Conservation (phyloP, 35 echinoderm and acorn worm genomes). For the Anneissia japonica region DNA sequence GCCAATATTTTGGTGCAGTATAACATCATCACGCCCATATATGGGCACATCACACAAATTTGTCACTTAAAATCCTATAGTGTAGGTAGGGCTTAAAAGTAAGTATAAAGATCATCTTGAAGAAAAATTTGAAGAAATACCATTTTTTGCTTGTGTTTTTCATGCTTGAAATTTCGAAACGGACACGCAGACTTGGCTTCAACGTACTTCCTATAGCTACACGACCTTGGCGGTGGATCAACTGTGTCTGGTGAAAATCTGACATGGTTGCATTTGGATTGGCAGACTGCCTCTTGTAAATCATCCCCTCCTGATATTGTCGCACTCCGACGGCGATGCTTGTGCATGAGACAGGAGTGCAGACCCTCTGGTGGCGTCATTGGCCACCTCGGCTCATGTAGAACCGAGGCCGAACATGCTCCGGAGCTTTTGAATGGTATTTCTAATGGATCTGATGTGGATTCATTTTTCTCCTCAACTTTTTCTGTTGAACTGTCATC, state of each 20-base stretch:
- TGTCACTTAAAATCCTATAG: too few species aligned
- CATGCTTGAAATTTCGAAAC: constrained; percentile 7
- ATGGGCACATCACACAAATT: too few species aligned
- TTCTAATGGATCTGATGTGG: not conserved
- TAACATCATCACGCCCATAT: too few species aligned
- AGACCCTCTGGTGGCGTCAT: not conserved
- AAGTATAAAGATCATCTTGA: not conserved
- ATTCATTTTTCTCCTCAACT: not conserved
- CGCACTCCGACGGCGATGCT: not conserved
- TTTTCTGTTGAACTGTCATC: not conserved
- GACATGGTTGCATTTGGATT: constrained; percentile 19
- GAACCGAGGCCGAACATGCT: not conserved
- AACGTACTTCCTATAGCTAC: constrained; percentile 61
- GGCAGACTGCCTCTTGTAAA: not conserved
- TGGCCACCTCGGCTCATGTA: not conserved
- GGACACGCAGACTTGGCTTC: constrained; percentile 18
- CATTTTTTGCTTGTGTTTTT: constrained; percentile 40
- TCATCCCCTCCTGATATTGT: constrained; percentile 1
- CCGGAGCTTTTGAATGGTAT: not conserved
- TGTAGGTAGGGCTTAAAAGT: too few species aligned
- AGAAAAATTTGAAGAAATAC: constrained; percentile 1
- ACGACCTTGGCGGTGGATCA: constrained; percentile 41
- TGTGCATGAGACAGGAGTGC: not conserved
- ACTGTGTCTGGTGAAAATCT: constrained; percentile 62
- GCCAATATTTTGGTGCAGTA: too few species aligned